Base-by-base conservation (phyloP, 37 sponge, comb jelly and placozoan genomes). In the Halichondria panicea region DNA sequence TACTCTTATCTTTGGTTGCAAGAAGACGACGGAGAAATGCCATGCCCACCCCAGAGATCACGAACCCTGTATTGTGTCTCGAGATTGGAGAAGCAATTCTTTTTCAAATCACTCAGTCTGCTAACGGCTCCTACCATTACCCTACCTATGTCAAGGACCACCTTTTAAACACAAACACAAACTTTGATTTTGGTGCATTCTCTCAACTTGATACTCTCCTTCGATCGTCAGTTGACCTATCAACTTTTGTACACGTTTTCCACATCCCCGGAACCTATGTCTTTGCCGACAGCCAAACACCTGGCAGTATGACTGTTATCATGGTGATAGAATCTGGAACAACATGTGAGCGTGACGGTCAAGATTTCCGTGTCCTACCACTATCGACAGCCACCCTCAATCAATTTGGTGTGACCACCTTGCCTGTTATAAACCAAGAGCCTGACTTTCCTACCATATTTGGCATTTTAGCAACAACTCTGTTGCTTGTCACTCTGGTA, bases 151-250 rank as follows among this genome's bases (percentile, higher is more conserved):
- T 65, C 7, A 65, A 65, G 22, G 66, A 65, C 11, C 66, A 65
- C 22, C 22, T 65, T 4, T 22, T 65, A 35, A 65, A 65, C 35
- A 65, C 22, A 12, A 65, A 65, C 22, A 8, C 66, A 36, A 9
- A 8, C 4, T 65, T 65, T 65, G 66, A 65, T 40, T 65, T n/a
- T 33, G 66, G 66, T n/a, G 66, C 66, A 9, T 65, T 65, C 22
- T 36, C 40, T 36, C 66, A 65, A 33, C 66, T 65, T 9, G 66
- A 7, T 8, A 37, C 6, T 33, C 22, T 65, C 13, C 9, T 65
- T 33, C n/a, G 35, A 37, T 65, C 66, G 9, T 8, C 22, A 9
- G 66, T 65, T 9, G 22, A 65, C 41, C 30, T 65, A 7, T 33
- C 66, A 15, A 4, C 11, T 6, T 65, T 65, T 22, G 66, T 65